Conservation (phyloP, 2,113 vertebrate genomes). For the Anoplopoma fimbria region DNA sequence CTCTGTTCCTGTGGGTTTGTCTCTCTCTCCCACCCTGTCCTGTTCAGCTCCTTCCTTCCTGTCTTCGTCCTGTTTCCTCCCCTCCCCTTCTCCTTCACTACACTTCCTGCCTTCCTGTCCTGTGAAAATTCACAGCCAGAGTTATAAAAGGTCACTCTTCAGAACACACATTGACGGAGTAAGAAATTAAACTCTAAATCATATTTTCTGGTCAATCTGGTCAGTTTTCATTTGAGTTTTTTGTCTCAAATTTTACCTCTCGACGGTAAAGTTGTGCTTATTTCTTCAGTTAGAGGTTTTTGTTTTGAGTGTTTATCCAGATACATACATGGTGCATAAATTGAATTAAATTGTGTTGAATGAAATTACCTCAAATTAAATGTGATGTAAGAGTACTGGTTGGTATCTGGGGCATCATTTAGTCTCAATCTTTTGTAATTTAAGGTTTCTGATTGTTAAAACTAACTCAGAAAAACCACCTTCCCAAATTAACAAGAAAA, state of each 20-base stretch:
- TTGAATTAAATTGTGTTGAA: not conserved
- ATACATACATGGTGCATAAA: not conserved
- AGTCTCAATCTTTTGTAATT: no score
- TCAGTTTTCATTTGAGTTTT: not conserved
- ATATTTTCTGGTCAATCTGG: not conserved
- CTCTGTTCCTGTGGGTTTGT: constrained; percentile 40
- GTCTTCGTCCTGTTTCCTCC: constrained; percentile 56
- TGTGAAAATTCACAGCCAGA: constrained; percentile 67
- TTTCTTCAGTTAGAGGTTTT: no score
- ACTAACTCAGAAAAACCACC: no score
- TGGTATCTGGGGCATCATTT: no score
- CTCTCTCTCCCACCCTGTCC: constrained; percentile 44
- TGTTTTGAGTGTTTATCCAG: no score
- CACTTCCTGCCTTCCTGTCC: constrained; percentile 48
- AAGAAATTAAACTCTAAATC: not conserved
- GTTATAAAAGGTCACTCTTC: constrained; percentile 27
- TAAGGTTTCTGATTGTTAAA: no score
- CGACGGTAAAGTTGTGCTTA: no score
- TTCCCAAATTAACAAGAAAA: not conserved
- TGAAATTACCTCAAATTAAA: not conserved
- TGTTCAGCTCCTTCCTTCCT: constrained; percentile 51
- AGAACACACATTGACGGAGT: not conserved
- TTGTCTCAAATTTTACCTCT: no score
- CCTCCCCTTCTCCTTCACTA: constrained; percentile 35
- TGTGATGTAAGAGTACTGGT: not conserved